phyloP scores from a whole-genome alignment of 2,888 invertebrate genomes.

The Camptogramma bilineatum region DNA sequence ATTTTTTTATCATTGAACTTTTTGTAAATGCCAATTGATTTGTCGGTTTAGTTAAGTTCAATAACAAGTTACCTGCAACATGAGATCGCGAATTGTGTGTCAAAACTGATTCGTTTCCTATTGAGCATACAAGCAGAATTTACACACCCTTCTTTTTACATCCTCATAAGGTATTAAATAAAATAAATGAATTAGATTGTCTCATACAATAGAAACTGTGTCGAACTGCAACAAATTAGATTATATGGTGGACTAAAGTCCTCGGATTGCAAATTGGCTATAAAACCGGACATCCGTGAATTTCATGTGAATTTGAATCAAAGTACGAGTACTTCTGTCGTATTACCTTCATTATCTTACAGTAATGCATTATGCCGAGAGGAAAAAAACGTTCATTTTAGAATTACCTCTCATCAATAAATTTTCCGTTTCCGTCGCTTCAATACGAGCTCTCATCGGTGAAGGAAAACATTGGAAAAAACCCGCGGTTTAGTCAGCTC shows the following conservation, averaged over 20 bases:
- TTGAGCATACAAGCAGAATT: not conserved
- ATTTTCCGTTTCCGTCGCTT: too few relatives aligned
- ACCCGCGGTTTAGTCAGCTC: too few relatives aligned
- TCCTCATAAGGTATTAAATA: too few relatives aligned
- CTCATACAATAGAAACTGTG: not conserved
- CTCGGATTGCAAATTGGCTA: not conserved
- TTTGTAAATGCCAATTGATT: not conserved
- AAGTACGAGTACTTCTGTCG: too few relatives aligned
- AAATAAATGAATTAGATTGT: not conserved
- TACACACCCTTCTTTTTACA: too few relatives aligned
- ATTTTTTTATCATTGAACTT: constrained; percentile 1
- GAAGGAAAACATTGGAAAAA: too few relatives aligned
- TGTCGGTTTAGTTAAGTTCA: not conserved
- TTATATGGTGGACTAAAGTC: not conserved
- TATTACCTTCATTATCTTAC: too few relatives aligned
- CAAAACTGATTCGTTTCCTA: not conserved
- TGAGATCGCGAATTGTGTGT: not conserved
- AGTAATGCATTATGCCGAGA: too few relatives aligned
- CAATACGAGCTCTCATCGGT: too few relatives aligned
- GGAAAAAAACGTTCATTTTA: too few relatives aligned
- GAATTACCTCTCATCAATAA: too few relatives aligned
- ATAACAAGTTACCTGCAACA: not conserved
- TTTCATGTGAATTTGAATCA: not conserved
- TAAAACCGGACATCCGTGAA: not conserved
- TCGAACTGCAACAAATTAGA: not conserved